Evolutionary conservation across 2,888 invertebrate species (phyloP), one percentile per base, ranked within the genome.

Genomic region (Beris morrisii): DNA sequence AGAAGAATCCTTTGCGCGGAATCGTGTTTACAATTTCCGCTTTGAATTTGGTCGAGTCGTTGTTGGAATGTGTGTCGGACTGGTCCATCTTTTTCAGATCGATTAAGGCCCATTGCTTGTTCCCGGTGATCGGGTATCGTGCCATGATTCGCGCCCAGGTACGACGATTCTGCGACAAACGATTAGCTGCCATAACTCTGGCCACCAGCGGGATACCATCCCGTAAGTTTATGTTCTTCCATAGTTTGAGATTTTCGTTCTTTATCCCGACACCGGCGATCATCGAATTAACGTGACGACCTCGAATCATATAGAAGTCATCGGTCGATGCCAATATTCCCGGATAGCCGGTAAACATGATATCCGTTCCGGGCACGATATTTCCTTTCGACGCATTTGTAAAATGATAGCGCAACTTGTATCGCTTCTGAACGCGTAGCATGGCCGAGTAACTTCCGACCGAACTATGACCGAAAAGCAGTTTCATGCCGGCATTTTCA

Each of bases 101-200:
- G 0, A 93, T 84, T 5, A 91, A 83, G 72, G 93, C 85, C 95
- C 95, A 96, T 76, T 95, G 93, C 75, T 93, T 92, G 77, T 90
- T 90, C 67, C 91, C 91, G 52, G 92, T 92, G 13, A 89, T 90
- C 43, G 92, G 91, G 82, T 92, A 88, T 6, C 82, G 81, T 0
- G 86, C 83, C 74, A 95, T 86, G 1, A 85, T 79, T 50, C 85
- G 83, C 0, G 88, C 86, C 95, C 95, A 96, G 4, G 87, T 83
- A 65, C 84, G 82, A 1, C 90, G 90, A 73, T 86, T 86, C 6
- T 82, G 82, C 0, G 94, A 88, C 59, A 96, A 81, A 69, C 92
- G 87, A 80, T 93, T 95, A 7, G 95, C 91, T 0, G 92, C 88
- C 83, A 92, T 87, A 12, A 90, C 85, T 4, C 95, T 85, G 0